Evolutionary conservation across 1,140 invertebrate genomes (phyloP).

Genomic region (Mercenaria mercenaria): DNA sequence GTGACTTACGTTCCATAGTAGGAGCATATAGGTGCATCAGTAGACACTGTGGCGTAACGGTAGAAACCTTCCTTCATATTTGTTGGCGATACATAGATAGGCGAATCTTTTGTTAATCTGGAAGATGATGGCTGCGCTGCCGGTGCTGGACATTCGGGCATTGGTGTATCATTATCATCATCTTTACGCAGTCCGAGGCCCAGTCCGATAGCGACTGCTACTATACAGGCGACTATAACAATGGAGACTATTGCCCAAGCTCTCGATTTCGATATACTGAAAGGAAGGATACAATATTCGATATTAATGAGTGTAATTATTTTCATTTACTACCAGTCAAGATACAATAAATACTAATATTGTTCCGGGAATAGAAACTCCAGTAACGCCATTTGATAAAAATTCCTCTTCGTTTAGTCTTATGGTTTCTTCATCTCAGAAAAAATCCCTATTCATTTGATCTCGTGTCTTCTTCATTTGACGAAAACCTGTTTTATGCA

Average conservation of each 20-base stretch:
- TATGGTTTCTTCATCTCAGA: no score
- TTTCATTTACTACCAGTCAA: no score
- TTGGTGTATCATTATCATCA: neutral
- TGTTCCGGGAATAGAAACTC: no score
- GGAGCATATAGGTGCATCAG: constrained; percentile 30
- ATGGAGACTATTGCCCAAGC: constrained; percentile 30
- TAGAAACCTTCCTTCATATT: constrained; percentile 33
- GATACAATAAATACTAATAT: no score
- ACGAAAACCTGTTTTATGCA: no score
- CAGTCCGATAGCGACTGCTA: constrained; percentile 33
- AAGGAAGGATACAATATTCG: neutral
- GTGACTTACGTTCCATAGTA: constrained; percentile 36
- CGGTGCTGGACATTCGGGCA: neutral
- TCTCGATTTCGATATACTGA: constrained; percentile 31
- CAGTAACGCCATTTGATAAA: no score
- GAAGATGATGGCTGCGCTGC: constrained; percentile 11
- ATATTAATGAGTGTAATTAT: no score
- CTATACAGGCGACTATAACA: constrained; percentile 22
- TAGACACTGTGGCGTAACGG: constrained; percentile 28
- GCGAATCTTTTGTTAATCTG: constrained; percentile 22
- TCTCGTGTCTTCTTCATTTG: no score
- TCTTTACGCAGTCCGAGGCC: constrained; percentile 1
- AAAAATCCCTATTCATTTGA: no score
- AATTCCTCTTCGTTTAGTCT: no score
- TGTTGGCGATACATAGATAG: constrained; percentile 18